Conservation (phyloP, 1,140 invertebrate species). For the Drosophila kohkoa region DNA sequence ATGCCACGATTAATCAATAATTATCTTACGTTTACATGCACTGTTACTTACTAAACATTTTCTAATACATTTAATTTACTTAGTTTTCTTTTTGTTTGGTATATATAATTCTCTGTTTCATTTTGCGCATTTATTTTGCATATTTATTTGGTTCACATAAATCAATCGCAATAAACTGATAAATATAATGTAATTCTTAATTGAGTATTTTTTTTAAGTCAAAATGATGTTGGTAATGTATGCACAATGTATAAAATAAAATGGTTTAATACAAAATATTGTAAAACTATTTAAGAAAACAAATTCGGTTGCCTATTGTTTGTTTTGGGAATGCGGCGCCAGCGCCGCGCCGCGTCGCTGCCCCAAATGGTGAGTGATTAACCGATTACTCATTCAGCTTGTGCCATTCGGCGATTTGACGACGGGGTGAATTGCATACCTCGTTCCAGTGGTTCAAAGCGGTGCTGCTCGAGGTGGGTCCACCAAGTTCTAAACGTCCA, state of each 20-base stretch:
- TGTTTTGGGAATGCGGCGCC: slow-evolving; percentile 49
- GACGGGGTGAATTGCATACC: slow-evolving; percentile 96
- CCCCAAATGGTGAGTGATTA: slow-evolving; percentile 14
- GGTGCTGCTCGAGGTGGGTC: slow-evolving; percentile 90
- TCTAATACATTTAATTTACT: slow-evolving; percentile 79
- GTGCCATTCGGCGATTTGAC: slow-evolving; percentile 99
- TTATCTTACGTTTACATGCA: slow-evolving; percentile 73
- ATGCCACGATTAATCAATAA: slow-evolving; percentile 25
- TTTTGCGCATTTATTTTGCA: not conserved
- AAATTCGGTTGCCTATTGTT: slow-evolving; percentile 38
- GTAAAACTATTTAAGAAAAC: slow-evolving; percentile 3
- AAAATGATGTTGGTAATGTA: slow-evolving; percentile 7
- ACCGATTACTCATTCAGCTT: slow-evolving; percentile 93
- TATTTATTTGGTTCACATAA: slow-evolving; percentile 8
- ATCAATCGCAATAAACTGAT: not conserved
- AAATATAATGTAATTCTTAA: slow-evolving; percentile 8
- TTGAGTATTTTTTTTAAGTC: not conserved
- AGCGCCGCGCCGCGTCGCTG: slow-evolving; percentile 64
- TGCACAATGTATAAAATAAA: slow-evolving; percentile 21
- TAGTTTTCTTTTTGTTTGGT: slow-evolving; percentile 23
- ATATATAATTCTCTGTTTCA: slow-evolving; percentile 15
- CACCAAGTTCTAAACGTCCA: slow-evolving; percentile 96
- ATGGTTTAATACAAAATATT: slow-evolving; percentile 8
- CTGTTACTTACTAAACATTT: slow-evolving; percentile 75
- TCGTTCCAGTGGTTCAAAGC: slow-evolving; percentile 98